Evolutionary conservation across 1,140 invertebrate species (phyloP), one percentile per base, ranked within the genome.

Genomic region (Drosophila melanica): DNA sequence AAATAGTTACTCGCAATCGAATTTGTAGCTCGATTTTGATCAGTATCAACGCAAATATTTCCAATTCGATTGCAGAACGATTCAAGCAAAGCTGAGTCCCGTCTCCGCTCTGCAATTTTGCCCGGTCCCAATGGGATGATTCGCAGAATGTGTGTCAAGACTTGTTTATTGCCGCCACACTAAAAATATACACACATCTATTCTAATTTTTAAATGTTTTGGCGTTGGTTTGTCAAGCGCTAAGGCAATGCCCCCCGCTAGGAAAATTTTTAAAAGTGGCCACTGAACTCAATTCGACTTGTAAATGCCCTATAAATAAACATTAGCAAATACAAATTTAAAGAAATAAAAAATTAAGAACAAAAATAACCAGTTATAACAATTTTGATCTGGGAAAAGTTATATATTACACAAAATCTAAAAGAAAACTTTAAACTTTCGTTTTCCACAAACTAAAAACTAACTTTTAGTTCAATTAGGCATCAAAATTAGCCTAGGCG

Each of bases 151-250:
- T 62, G 59, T 63, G 48, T 39, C 47, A 63, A 63, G 60, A 65
- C 18, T 30, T 48, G 35, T 57, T 53, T 53, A 53, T 53, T 41
- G 53, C 45, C 23, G 53, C 45, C 23, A n/a, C 8, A 45, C 42
- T 66, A 47, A 58, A 67, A 14, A 66, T 54, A 20, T 39, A 35
- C 30, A 50, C 20, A 12, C n/a, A n/a, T 33, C 5, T 53, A 30
- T 60, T 68, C 47, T 68, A 57, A 71, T 57, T 57, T 64, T 71
- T 18, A 57, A 41, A 55, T 65, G 33, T 50, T 48, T 50, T 48
- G 59, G 30, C 39, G 48, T 18, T 70, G 41, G 68, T 65, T 65
- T 71, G 68, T 48, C 68, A 66, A 57, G 68, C 53, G 37, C 16
- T n/a, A 11, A 33, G 12, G 8, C 20, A 16, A 48, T 18, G 42